phyloP scores from a whole-genome alignment of 2,797 vertebrate genomes.

The Naso thynnoides region DNA sequence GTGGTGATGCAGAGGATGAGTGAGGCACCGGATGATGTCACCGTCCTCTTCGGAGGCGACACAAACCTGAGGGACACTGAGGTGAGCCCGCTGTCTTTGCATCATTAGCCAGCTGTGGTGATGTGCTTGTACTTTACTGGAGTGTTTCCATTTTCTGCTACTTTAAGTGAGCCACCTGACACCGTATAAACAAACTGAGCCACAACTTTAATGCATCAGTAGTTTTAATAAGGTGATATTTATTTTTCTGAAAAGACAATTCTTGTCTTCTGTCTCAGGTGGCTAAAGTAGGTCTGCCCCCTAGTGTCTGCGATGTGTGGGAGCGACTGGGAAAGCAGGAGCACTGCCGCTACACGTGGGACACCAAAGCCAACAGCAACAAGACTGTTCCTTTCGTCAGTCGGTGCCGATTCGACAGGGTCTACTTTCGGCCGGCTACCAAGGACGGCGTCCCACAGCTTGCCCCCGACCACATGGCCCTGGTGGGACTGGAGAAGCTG shows the following conservation, averaged over 20 bases:
- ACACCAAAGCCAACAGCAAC: constrained; percentile 92
- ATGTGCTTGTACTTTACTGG: too few species aligned
- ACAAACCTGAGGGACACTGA: constrained; percentile 95
- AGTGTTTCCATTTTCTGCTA: too few species aligned
- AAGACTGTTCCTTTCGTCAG: constrained; percentile 79
- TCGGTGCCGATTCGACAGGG: constrained; percentile 92
- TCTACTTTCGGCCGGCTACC: constrained; percentile 86
- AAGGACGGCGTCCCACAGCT: constrained; percentile 70
- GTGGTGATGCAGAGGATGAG: constrained; percentile 86
- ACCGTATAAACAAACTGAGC: too few species aligned
- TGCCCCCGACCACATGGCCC: constrained; percentile 88
- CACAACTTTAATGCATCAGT: too few species aligned
- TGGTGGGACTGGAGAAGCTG: constrained; percentile 94
- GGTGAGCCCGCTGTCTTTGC: constrained; percentile 76
- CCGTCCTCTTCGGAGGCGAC: constrained; percentile 95
- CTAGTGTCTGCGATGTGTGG: constrained; percentile 89
- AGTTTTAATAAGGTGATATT: too few species aligned
- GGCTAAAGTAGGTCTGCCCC: constrained; percentile 87
- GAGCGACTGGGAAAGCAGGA: constrained; percentile 89
- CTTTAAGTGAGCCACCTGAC: too few species aligned
- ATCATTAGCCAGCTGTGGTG: not conserved
- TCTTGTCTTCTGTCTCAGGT: constrained; percentile 81
- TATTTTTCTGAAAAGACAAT: too few species aligned
- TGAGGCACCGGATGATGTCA: constrained; percentile 84
- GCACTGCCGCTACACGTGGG: constrained; percentile 96